These are phyloP conservation scores for Psittacus erithacus DNA, from an alignment of 2,113 vertebrate species.

Conservation along the genomic window DNA sequence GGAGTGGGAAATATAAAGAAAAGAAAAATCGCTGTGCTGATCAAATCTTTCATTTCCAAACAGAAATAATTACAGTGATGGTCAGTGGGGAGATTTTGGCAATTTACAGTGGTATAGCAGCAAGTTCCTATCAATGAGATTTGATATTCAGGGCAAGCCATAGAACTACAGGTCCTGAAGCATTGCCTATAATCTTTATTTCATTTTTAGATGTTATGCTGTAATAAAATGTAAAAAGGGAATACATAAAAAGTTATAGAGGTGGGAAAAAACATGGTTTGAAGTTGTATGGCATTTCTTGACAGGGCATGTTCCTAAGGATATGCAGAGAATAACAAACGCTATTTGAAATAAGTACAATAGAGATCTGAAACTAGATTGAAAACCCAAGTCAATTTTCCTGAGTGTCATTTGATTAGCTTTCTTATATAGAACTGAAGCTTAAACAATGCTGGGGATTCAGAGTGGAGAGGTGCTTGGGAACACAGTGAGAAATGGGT, in stretches of 20 bases:
- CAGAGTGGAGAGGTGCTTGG: slow-evolving; percentile 65
- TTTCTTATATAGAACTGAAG: slow-evolving; percentile 75
- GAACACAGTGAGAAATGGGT: slow-evolving; percentile 73
- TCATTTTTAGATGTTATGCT: slow-evolving; percentile 81
- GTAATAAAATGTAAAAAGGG: slow-evolving; percentile 83
- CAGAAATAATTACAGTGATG: slow-evolving; percentile 78
- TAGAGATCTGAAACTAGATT: slow-evolving; percentile 79
- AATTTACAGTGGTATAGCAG: slow-evolving; percentile 68
- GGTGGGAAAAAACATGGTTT: slow-evolving; percentile 77
- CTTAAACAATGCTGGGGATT: slow-evolving; percentile 77
- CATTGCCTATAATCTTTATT: slow-evolving; percentile 83
- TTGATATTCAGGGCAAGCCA: slow-evolving; percentile 78
- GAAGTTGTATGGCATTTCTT: slow-evolving; percentile 77
- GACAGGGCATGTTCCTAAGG: slow-evolving; percentile 77
- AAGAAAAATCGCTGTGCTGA: slow-evolving; percentile 43
- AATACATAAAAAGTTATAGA: slow-evolving; percentile 82
- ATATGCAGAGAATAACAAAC: slow-evolving; percentile 81
- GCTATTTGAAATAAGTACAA: slow-evolving; percentile 79
- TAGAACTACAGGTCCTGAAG: slow-evolving; percentile 75
- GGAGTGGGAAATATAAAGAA: slow-evolving; percentile 34
- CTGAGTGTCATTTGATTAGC: slow-evolving; percentile 80
- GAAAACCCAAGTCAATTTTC: slow-evolving; percentile 80
- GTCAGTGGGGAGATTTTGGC: slow-evolving; percentile 72
- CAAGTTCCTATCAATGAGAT: slow-evolving; percentile 69
- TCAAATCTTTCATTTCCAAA: slow-evolving; percentile 77